Evolutionary conservation across 30 jellyfish, hydroid and myxozoan species (phyloP), one percentile per base, ranked within the genome.

Genomic region (Aurelia sp.): DNA sequence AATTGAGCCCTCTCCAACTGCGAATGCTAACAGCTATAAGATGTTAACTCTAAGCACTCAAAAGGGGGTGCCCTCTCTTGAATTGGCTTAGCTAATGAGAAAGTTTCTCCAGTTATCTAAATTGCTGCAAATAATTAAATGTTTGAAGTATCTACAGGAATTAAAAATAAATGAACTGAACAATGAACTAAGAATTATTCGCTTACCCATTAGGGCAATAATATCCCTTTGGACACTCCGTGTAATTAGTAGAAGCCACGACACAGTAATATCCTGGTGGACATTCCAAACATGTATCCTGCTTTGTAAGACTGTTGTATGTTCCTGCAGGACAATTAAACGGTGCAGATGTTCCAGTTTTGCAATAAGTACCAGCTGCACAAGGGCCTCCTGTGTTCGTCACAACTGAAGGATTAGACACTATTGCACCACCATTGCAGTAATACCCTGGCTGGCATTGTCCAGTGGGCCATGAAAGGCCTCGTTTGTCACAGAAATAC

Each of bases 171-270:
- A n/a, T n/a, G n/a, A n/a, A n/a, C n/a, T n/a, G n/a, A n/a, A n/a
- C n/a, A n/a, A 35, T 35, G 3, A 35, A 35, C 48, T 3, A 38
- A 0, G 8, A 3, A 3, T 38, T 38, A 16, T 8, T 15, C 0
- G 33, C 96, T 55, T 78, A 91, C 98, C 97, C 96, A 55, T 93
- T 93, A 24, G 98, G 98, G 69, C 98, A 93, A 61, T 80, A 93
- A 80, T 93, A 84, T 16, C 98, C 98, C 20, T 78, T 58, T 24
- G 96, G 97, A 44, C 98, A 93, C 16, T 83, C 93, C 5, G 93
- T 81, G 80, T 65, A 68, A 52, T 33, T 88, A 4, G 76, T 53
- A 9, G 98, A 80, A 11, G 96, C 98, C 16, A 72, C 47, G n/a
- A 24, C 96, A 76, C 98, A 93, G 77, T 76, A 68, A 67, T 58